These are phyloP conservation scores for Thysanoteuthis rhombus DNA, from an alignment of 2,888 invertebrate species.

Conservation along the genomic window DNA sequence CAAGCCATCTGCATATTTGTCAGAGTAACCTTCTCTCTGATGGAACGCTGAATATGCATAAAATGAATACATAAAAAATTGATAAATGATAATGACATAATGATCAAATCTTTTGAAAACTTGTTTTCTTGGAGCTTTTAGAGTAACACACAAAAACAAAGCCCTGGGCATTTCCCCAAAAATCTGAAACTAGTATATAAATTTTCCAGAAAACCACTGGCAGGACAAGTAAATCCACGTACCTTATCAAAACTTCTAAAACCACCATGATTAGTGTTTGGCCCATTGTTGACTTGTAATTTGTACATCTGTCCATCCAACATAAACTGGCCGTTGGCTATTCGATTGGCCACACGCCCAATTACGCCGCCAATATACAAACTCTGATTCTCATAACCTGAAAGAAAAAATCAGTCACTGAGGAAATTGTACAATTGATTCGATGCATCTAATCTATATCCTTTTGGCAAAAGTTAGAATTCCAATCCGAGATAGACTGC, in stretches of 20 bases:
- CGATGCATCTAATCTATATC: neutral
- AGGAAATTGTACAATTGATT: neutral
- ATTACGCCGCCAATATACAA: constrained; percentile 89
- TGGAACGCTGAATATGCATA: no score
- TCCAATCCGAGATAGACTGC: neutral
- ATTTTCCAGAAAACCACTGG: neutral
- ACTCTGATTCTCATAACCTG: constrained; percentile 61
- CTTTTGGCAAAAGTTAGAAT: neutral
- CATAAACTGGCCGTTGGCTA: constrained; percentile 78
- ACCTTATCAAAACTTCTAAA: constrained; percentile 83
- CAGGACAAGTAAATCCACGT: constrained; percentile 36
- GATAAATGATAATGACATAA: no score
- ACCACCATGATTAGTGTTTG: constrained; percentile 85
- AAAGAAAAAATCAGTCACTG: constrained; percentile 30
- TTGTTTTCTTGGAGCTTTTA: no score
- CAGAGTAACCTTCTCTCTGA: no score
- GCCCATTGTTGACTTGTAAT: constrained; percentile 79
- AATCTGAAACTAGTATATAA: no score
- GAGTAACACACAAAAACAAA: no score
- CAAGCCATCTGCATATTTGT: no score
- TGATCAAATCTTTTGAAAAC: no score
- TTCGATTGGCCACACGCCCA: constrained; percentile 84
- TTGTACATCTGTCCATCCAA: constrained; percentile 77
- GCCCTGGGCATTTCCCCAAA: no score
- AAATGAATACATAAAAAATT: no score